Evolutionary conservation across 2,888 invertebrate species (phyloP).

Genomic region (Neuroscelio doddi): DNA sequence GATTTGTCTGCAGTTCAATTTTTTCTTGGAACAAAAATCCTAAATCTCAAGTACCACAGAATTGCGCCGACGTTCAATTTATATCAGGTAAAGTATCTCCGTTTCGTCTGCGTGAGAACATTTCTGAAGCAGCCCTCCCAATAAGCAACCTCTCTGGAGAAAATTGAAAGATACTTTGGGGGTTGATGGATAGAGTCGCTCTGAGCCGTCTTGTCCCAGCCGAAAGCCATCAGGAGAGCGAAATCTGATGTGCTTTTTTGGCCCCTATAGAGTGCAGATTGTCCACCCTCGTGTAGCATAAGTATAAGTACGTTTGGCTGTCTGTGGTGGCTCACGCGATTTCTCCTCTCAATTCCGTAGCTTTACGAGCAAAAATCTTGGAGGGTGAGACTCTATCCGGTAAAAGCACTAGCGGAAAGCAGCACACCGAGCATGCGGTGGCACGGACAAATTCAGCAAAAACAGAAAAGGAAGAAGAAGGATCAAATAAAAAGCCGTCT

Average conservation of each 20-base stretch:
- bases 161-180: slow-evolving; percentile 40
- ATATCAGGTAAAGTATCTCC: background rate
- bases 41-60: background rate
- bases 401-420: slow-evolving; percentile 3
- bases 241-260: background rate
- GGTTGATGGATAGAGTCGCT: slow-evolving; percentile 32
- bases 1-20: no score
- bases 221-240: background rate
- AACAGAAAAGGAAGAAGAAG: slow-evolving; percentile 34
- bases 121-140: slow-evolving; percentile 17
- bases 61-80: slow-evolving; percentile 3
- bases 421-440: slow-evolving; percentile 23
- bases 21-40: background rate
- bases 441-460: slow-evolving; percentile 48
- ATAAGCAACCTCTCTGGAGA: slow-evolving; percentile 14
- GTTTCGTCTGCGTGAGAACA: slow-evolving; percentile 4
- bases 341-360: slow-evolving; percentile 13
- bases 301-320: slow-evolving; percentile 16
- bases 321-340: slow-evolving; percentile 22
- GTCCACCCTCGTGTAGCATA: slow-evolving; percentile 8
- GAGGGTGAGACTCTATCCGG: slow-evolving; percentile 14
- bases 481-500: slow-evolving; percentile 38
- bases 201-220: background rate
- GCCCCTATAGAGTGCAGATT: background rate
- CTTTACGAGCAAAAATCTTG: slow-evolving; percentile 39